These are phyloP conservation scores for Hemiprocne comata DNA, from an alignment of 2,113 vertebrate genomes.

Conservation along the genomic window DNA sequence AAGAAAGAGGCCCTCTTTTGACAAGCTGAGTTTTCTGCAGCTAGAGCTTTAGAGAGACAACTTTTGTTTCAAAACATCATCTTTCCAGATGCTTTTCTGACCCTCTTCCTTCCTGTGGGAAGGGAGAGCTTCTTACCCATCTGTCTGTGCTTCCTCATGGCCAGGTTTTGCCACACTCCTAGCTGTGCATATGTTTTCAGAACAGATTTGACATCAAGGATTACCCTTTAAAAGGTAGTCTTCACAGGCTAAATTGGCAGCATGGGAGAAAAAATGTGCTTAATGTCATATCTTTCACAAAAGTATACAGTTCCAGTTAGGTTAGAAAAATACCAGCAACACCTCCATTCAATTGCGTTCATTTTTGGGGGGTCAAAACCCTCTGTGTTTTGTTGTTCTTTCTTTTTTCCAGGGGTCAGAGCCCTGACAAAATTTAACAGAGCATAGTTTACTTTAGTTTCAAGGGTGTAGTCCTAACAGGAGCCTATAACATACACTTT, in stretches of 20 bases:
- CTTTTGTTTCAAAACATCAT: neutral
- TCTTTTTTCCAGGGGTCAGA: neutral
- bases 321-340: neutral
- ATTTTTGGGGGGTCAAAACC: neutral
- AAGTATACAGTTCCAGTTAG: neutral
- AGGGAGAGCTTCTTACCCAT: neutral
- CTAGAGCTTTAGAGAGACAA: neutral
- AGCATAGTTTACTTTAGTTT: neutral
- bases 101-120: neutral
- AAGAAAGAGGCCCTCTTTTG: neutral
- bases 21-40: neutral
- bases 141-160: neutral
- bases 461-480: neutral
- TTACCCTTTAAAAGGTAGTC: neutral
- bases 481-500: neutral
- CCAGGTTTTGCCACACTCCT: accelerated
- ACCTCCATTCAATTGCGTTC: neutral
- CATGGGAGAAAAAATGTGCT: neutral
- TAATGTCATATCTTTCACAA: neutral
- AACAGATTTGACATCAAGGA: neutral
- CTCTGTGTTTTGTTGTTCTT: accelerated
- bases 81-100: neutral
- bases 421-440: neutral
- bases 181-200: neutral
- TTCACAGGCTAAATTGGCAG: neutral